These are phyloP conservation scores for Lymantria dispar DNA, from an alignment of 2,888 invertebrate genomes.

Conservation along the genomic window DNA sequence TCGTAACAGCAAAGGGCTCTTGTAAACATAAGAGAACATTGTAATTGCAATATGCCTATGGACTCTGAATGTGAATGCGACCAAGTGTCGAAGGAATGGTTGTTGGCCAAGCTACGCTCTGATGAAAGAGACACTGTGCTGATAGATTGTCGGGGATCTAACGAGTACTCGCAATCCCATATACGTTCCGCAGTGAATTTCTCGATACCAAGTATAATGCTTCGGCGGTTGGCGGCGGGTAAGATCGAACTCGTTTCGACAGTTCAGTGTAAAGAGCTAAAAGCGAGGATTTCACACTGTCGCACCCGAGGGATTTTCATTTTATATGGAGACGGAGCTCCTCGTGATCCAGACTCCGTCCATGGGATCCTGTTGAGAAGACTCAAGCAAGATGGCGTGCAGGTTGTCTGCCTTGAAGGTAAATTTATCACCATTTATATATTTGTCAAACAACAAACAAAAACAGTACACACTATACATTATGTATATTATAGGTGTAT, in stretches of 20 bases:
- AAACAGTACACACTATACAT: background rate
- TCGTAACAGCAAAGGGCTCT: slow-evolving; percentile 48
- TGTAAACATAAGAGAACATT: slow-evolving; percentile 64
- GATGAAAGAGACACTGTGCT: slow-evolving; percentile 87
- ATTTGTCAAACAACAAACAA: background rate
- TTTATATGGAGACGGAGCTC: slow-evolving; percentile 82
- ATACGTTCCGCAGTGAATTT: slow-evolving; percentile 95
- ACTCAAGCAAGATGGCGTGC: slow-evolving; percentile 93
- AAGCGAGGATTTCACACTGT: slow-evolving; percentile 87
- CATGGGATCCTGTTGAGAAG: slow-evolving; percentile 86
- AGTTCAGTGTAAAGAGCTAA: slow-evolving; percentile 93
- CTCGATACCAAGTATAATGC: slow-evolving; percentile 95
- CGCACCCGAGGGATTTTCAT: slow-evolving; percentile 88
- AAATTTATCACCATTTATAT: slow-evolving; percentile 33
- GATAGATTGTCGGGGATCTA: slow-evolving; percentile 93
- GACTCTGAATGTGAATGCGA: slow-evolving; percentile 84
- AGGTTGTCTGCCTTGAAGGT: slow-evolving; percentile 92
- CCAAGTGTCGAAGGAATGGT: slow-evolving; percentile 88
- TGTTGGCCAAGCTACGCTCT: slow-evolving; percentile 87
- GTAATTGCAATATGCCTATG: slow-evolving; percentile 71
- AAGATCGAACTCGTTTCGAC: slow-evolving; percentile 94
- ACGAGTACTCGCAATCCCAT: slow-evolving; percentile 92
- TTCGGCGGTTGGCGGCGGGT: slow-evolving; percentile 93
- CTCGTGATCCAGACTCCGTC: slow-evolving; percentile 81
- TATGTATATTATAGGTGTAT: no score